Evolutionary conservation across 2,888 invertebrate species (phyloP).

Genomic region (Caradrina kadenii): DNA sequence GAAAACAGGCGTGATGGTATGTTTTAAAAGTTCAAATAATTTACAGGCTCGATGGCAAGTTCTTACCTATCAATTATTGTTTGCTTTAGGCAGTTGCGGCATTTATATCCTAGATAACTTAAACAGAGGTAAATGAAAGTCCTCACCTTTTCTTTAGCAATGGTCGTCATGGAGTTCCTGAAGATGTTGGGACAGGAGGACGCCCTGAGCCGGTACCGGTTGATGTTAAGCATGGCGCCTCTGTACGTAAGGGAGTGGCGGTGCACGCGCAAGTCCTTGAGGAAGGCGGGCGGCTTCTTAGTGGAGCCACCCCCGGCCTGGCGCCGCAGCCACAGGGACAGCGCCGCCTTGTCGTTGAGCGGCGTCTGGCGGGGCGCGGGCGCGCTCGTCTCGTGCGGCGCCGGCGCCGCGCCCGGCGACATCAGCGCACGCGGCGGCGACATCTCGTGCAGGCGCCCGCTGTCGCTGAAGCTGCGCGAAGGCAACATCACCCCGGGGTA

Average conservation of each 20-base stretch:
- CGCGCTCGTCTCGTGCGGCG: slow-evolving; percentile 69
- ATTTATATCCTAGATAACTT: background rate
- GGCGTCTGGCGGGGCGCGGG: slow-evolving; percentile 70
- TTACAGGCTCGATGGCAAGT: too few species aligned
- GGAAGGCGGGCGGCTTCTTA: slow-evolving; percentile 92
- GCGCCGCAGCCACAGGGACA: slow-evolving; percentile 90
- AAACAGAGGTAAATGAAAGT: background rate
- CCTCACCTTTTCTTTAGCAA: slow-evolving; percentile 93
- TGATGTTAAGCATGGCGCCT: slow-evolving; percentile 96
- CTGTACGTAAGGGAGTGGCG: slow-evolving; percentile 95
- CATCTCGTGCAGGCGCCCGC: slow-evolving; percentile 84
- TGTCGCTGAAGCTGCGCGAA: slow-evolving; percentile 94
- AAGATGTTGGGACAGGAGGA: slow-evolving; percentile 98
- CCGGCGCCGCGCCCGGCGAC: slow-evolving; percentile 75
- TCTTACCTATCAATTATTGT: too few species aligned
- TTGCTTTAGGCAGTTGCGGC: background rate
- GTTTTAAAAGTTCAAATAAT: too few species aligned
- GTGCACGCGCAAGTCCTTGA: slow-evolving; percentile 94
- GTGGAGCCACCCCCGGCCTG: slow-evolving; percentile 83
- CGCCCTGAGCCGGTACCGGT: slow-evolving; percentile 94
- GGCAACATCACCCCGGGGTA: slow-evolving; percentile 94
- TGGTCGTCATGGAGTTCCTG: slow-evolving; percentile 95
- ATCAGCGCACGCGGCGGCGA: slow-evolving; percentile 79
- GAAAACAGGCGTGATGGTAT: too few species aligned
- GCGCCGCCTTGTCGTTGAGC: slow-evolving; percentile 85